A percentile compares a stretch with the other conserved stretches of the same genome.
phyloP scores from a whole-genome alignment of 2,888 invertebrate species.

The Eupithecia tripunctaria region DNA sequence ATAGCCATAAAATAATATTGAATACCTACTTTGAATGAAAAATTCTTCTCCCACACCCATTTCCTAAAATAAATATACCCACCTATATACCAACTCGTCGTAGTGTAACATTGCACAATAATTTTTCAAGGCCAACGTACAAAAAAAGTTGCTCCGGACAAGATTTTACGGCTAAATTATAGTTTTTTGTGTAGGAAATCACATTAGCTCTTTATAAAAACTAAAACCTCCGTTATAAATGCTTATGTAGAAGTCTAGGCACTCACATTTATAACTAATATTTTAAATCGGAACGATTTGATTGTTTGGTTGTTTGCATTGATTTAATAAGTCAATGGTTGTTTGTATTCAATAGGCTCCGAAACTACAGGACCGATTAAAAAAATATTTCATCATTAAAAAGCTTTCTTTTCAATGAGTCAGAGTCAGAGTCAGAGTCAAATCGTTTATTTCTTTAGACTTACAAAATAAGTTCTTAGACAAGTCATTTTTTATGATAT shows the following conservation, averaged over 20 bases:
- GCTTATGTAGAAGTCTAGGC: neutral
- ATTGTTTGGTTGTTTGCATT: no score
- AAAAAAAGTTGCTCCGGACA: conserved; percentile 24
- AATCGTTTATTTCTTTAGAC: no score
- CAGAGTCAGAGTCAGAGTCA: no score
- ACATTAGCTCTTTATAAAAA: neutral
- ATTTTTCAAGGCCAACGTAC: conserved; percentile 27
- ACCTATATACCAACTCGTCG: neutral
- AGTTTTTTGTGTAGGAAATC: conserved; percentile 3
- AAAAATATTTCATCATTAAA: no score
- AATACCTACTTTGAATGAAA: neutral
- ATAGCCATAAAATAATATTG: neutral
- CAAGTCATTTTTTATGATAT: no score
- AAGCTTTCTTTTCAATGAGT: no score
- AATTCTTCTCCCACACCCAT: conserved; percentile 7
- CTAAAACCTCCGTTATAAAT: neutral
- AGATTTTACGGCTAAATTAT: conserved; percentile 28
- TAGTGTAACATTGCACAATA: conserved; percentile 35
- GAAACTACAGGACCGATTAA: no score
- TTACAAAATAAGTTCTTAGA: no score
- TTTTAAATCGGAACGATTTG: no score
- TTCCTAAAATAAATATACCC: neutral
- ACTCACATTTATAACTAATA: no score
- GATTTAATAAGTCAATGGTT: no score
- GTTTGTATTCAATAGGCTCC: no score